Percentiles rank a stretch among this genome's conserved stretches.
These are phyloP conservation scores for Calycopis cecrops DNA, from an alignment of 1,140 invertebrate genomes.

Conservation along the genomic window DNA sequence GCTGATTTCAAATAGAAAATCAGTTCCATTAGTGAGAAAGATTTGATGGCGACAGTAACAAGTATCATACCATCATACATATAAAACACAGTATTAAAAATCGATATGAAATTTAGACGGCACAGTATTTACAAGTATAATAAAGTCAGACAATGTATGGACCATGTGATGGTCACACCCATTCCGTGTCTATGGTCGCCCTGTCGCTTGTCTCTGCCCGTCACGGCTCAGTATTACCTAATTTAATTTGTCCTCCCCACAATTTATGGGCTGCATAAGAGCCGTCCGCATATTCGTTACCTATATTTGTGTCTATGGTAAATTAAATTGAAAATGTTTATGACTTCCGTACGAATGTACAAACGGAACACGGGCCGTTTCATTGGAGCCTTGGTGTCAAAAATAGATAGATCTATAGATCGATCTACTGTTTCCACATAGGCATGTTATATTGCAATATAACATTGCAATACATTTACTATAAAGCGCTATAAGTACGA, in stretches of 20 bases:
- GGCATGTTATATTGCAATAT: no score
- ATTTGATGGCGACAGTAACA: no score
- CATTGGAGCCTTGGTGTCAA: no score
- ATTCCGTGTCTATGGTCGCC: slow-evolving; percentile 59
- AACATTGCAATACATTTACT: no score
- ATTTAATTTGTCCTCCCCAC: slow-evolving; percentile 69
- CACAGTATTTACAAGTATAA: not conserved
- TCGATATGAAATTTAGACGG: no score
- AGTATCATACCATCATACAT: no score
- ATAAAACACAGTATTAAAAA: no score
- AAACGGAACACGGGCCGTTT: slow-evolving; percentile 5
- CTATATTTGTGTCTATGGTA: slow-evolving; percentile 30
- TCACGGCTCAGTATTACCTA: slow-evolving; percentile 66
- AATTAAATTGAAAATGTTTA: slow-evolving; percentile 11
- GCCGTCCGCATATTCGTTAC: slow-evolving; percentile 50
- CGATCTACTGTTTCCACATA: no score
- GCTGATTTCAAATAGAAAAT: no score
- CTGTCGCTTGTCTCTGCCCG: slow-evolving; percentile 49
- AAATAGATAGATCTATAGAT: no score
- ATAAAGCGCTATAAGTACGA: no score
- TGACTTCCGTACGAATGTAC: not conserved
- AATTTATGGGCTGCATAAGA: slow-evolving; percentile 66
- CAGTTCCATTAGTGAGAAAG: no score
- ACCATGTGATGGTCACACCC: slow-evolving; percentile 49
- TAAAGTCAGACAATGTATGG: slow-evolving; percentile 22